Percentiles rank a stretch among this genome's conserved stretches.
These are phyloP conservation scores for Tachina lurida DNA, from an alignment of 2,888 invertebrate species.

Conservation along the genomic window DNA sequence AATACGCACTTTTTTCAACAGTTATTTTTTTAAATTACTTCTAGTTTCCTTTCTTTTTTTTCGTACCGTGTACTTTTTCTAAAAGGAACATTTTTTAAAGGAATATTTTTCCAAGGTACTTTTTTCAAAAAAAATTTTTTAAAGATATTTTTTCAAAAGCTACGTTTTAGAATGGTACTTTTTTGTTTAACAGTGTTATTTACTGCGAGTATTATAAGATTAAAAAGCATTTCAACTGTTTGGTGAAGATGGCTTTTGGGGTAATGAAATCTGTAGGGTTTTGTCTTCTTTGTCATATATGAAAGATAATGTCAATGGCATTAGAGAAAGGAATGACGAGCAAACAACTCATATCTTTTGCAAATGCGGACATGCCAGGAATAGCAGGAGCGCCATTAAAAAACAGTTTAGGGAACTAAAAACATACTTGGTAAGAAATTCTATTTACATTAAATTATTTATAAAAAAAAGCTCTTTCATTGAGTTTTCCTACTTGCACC, in stretches of 20 bases:
- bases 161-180: background rate
- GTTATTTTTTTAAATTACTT: no score
- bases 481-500: background rate
- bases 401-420: background rate
- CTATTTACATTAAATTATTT: background rate
- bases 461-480: background rate
- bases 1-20: no score
- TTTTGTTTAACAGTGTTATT: conserved; percentile 61
- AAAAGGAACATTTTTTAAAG: no score
- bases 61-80: no score
- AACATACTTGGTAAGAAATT: background rate
- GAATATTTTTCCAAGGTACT: no score
- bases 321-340: conserved; percentile 49
- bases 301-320: conserved; percentile 70
- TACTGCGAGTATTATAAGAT: conserved; percentile 35
- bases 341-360: conserved; percentile 14
- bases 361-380: background rate
- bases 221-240: conserved; percentile 53
- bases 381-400: background rate
- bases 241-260: conserved; percentile 62
- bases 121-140: no score
- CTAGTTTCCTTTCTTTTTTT: no score
- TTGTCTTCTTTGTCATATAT: conserved; percentile 48
- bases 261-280: conserved; percentile 69
- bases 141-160: no score